Evolutionary conservation across 1,140 invertebrate species (phyloP).

Genomic region (Cataglyphis hispanica): DNA sequence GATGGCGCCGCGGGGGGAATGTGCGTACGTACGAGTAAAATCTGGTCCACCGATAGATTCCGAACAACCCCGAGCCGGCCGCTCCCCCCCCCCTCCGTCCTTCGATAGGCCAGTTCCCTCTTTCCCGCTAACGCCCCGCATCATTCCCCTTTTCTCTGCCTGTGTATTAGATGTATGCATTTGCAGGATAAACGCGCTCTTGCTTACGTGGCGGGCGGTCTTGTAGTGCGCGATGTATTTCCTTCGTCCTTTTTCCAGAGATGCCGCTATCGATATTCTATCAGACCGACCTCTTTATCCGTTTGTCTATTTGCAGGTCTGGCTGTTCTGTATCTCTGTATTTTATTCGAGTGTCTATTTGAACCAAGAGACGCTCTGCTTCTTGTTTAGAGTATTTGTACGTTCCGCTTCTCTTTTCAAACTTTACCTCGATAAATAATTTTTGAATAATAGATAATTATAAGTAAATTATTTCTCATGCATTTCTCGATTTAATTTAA

Average conservation of each 20-base stretch:
- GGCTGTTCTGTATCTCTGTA: conserved; percentile 4
- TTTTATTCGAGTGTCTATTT: conserved; percentile 15
- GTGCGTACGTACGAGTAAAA: conserved; percentile 71
- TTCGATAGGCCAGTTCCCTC: conserved; percentile 63
- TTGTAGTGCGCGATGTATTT: conserved; percentile 21
- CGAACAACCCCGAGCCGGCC: conserved; percentile 71
- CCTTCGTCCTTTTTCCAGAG: conserved; percentile 42
- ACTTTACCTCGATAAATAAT: background rate
- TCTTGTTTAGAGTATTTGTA: background rate
- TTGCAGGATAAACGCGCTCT: conserved; percentile 53
- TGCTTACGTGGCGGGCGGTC: conserved; percentile 27
- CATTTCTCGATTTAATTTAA: background rate
- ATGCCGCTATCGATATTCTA: conserved; percentile 54
- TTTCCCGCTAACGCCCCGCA: background rate
- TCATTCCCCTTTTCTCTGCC: conserved; percentile 23
- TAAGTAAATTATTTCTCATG: background rate
- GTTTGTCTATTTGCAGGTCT: conserved; percentile 45
- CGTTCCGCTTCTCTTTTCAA: background rate
- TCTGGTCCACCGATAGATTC: conserved; percentile 76
- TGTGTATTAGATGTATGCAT: conserved; percentile 11
- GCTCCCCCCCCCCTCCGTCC: background rate
- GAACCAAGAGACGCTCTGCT: background rate
- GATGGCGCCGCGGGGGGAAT: conserved; percentile 45
- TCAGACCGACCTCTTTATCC: conserved; percentile 37
- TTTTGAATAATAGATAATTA: background rate